Evolutionary conservation across 2,113 vertebrate genomes (phyloP).

Genomic region (Sturnira hondurensis): DNA sequence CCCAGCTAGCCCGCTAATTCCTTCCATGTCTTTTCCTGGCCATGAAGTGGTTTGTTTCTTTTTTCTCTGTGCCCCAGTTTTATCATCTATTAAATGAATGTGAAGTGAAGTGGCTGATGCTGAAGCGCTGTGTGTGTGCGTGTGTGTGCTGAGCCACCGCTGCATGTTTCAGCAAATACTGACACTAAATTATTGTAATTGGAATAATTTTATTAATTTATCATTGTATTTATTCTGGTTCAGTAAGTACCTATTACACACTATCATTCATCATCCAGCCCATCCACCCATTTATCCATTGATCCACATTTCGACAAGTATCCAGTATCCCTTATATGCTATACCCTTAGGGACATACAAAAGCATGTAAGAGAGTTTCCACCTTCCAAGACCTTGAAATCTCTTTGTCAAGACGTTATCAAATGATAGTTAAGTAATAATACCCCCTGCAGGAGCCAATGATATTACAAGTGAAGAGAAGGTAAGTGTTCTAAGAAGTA

Average conservation of each 20-base stretch:
- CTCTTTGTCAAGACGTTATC: not conserved
- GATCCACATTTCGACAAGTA: not conserved
- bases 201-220: conserved; percentile 23
- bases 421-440: not conserved
- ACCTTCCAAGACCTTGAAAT: not conserved
- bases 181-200: not conserved
- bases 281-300: not conserved
- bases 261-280: not conserved
- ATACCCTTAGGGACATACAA: not conserved
- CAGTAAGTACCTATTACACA: conserved; percentile 18
- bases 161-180: conserved; percentile 27
- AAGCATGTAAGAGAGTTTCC: not conserved
- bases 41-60: not conserved
- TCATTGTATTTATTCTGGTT: conserved; percentile 37
- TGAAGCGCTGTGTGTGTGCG: not conserved
- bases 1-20: not conserved
- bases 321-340: not conserved
- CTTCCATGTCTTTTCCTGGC: not conserved
- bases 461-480: not conserved
- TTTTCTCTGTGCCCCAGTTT: not conserved
- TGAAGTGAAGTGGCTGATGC: not conserved
- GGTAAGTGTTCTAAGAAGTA: not conserved
- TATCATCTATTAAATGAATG: not conserved
- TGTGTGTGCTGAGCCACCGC: not conserved
- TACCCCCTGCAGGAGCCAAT: not conserved